Conservation (phyloP, 2,797 vertebrate genomes). For the Petrocephalus sullivani region DNA sequence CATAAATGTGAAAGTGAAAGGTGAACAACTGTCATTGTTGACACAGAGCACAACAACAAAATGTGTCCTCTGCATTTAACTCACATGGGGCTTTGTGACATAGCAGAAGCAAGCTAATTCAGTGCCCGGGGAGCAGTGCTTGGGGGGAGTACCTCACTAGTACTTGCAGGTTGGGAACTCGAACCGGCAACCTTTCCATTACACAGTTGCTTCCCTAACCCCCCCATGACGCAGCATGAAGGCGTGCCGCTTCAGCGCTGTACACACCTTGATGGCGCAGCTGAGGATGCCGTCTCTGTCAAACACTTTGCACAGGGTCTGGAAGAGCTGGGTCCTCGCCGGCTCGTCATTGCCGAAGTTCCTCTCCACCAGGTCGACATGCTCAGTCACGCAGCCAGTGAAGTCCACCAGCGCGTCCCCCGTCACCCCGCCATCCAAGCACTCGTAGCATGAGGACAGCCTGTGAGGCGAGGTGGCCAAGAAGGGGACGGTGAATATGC, state of each 20-base stretch:
- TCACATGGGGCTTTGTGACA: too few relatives aligned
- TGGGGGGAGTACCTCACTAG: too few relatives aligned
- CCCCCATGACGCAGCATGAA: background rate
- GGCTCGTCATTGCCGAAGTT: background rate
- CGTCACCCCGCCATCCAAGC: slow-evolving; percentile 81
- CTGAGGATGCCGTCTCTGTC: slow-evolving; percentile 81
- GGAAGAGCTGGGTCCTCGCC: slow-evolving; percentile 70
- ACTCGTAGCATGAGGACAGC: slow-evolving; percentile 83
- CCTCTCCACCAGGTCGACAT: slow-evolving; percentile 59
- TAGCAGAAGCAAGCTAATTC: too few relatives aligned
- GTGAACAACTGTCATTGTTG: too few relatives aligned
- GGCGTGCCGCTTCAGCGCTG: background rate
- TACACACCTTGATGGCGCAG: slow-evolving; percentile 76
- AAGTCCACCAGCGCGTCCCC: slow-evolving; percentile 91
- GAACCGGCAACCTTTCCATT: too few relatives aligned
- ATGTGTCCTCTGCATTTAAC: too few relatives aligned
- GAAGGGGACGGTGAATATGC: background rate
- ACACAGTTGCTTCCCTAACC: too few relatives aligned
- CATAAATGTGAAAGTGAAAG: too few relatives aligned
- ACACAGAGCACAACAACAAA: too few relatives aligned
- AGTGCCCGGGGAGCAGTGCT: too few relatives aligned
- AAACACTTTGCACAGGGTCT: slow-evolving; percentile 73
- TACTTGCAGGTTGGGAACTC: too few relatives aligned
- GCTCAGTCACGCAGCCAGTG: slow-evolving; percentile 80
- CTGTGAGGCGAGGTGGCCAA: slow-evolving; percentile 46